A percentile compares a stretch with the other conserved stretches of the same genome.
phyloP scores from a whole-genome alignment of 2,797 vertebrate genomes.

The Pseudomugil tenellus region DNA sequence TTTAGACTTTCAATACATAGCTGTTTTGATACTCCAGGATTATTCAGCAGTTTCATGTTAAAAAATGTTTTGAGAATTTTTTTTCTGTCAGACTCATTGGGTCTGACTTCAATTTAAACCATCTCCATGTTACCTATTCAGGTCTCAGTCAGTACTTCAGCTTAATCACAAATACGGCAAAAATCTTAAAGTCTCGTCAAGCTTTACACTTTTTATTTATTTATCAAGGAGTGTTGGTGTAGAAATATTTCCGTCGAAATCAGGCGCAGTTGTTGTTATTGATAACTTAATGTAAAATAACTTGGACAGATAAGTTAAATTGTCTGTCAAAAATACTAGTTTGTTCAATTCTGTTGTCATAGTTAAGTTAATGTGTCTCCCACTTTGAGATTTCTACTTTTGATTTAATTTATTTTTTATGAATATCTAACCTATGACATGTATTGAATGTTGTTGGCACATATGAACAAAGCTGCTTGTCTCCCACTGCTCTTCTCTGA shows the following conservation, averaged over 20 bases:
- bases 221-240: too few species aligned
- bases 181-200: too few species aligned
- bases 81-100: too few species aligned
- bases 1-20: neutral
- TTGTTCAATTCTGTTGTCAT: too few species aligned
- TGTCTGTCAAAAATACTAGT: too few species aligned
- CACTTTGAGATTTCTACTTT: slow-evolving; percentile 1
- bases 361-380: neutral
- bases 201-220: too few species aligned
- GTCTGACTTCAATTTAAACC: too few species aligned
- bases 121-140: neutral
- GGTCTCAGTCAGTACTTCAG: neutral
- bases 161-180: too few species aligned
- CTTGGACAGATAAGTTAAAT: neutral
- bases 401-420: neutral
- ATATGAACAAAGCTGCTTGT: slow-evolving; percentile 13
- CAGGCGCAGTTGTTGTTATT: neutral
- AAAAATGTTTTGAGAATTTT: neutral
- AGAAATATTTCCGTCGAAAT: neutral
- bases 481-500: slow-evolving; percentile 53
- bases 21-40: neutral
- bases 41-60: neutral
- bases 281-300: neutral
- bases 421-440: neutral
- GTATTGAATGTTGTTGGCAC: neutral